Conservation (phyloP, 2,113 vertebrate species). For the Xenopus borealis region DNA sequence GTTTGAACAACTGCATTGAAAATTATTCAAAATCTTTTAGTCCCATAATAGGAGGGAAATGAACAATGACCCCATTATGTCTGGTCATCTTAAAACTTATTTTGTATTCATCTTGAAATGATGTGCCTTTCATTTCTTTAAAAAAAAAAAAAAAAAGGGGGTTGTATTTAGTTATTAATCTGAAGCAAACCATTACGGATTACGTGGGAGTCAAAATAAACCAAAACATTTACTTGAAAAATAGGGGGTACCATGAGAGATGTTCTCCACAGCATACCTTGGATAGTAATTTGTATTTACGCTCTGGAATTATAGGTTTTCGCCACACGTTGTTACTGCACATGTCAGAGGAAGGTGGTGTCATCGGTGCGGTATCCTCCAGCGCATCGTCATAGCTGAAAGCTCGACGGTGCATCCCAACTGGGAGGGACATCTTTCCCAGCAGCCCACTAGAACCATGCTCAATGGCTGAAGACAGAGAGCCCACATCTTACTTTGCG, state of each 20-base stretch:
- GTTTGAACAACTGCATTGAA: too few relatives aligned
- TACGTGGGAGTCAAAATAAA: too few relatives aligned
- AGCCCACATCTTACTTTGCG: slow-evolving; percentile 35
- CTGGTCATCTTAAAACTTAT: too few relatives aligned
- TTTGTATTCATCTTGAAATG: too few relatives aligned
- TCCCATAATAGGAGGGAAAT: too few relatives aligned
- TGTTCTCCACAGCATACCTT: slow-evolving; percentile 66
- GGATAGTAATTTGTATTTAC: slow-evolving; percentile 76
- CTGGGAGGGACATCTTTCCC: slow-evolving; percentile 72
- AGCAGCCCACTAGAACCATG: slow-evolving; percentile 62
- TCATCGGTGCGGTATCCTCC: slow-evolving; percentile 76
- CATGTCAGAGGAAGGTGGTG: slow-evolving; percentile 81
- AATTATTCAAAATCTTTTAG: too few relatives aligned
- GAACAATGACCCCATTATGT: too few relatives aligned
- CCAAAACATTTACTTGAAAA: too few relatives aligned
- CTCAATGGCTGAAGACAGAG: slow-evolving; percentile 70
- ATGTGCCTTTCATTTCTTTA: too few relatives aligned
- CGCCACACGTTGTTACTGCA: slow-evolving; percentile 73
- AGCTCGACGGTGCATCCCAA: slow-evolving; percentile 71
- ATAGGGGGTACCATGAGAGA: neutral
- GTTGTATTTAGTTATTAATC: too few relatives aligned
- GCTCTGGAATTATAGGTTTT: slow-evolving; percentile 81
- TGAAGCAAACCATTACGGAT: too few relatives aligned
- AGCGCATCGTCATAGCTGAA: slow-evolving; percentile 86
- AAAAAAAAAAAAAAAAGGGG: too few relatives aligned